phyloP scores from a whole-genome alignment of 2,797 vertebrate species.

The Characodon lateralis region DNA sequence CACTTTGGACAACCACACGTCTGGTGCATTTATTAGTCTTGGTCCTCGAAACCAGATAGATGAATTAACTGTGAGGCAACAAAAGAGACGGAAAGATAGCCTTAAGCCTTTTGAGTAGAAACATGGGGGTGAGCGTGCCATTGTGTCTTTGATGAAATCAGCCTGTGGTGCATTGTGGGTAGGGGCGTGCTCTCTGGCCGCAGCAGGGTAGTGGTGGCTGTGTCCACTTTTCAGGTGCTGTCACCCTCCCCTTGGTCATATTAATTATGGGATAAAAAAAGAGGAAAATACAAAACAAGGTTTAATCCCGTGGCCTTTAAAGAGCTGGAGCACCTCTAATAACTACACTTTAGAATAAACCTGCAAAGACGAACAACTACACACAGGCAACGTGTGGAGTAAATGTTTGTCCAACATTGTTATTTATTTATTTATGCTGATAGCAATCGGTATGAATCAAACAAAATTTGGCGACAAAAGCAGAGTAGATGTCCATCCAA shows the following conservation, averaged over 20 bases:
- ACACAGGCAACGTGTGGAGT: conserved; percentile 17
- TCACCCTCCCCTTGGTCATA: conserved; percentile 91
- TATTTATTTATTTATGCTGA: background rate
- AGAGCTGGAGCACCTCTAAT: conserved; percentile 90
- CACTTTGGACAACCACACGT: conserved; percentile 51
- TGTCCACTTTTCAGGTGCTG: conserved; percentile 88
- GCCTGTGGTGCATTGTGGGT: conserved; percentile 84
- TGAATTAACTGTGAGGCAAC: conserved; percentile 55
- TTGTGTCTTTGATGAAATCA: conserved; percentile 78
- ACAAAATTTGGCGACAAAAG: background rate
- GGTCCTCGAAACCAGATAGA: conserved; percentile 44
- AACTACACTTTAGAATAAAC: conserved; percentile 83
- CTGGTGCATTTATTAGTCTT: conserved; percentile 68
- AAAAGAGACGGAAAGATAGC: conserved; percentile 42
- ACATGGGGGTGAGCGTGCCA: conserved; percentile 71
- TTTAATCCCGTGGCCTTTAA: conserved; percentile 95
- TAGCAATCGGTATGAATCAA: background rate
- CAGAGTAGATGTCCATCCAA: no score
- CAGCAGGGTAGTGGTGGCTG: conserved; percentile 86
- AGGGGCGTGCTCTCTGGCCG: conserved; percentile 81
- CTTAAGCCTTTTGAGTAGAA: conserved; percentile 74
- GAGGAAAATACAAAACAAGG: conserved; percentile 68
- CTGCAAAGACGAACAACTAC: conserved; percentile 32
- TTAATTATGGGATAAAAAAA: conserved; percentile 96
- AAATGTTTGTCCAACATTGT: conserved; percentile 39